Evolutionary conservation across 2,113 vertebrate species (phyloP).

Genomic region (Passer montanus): DNA sequence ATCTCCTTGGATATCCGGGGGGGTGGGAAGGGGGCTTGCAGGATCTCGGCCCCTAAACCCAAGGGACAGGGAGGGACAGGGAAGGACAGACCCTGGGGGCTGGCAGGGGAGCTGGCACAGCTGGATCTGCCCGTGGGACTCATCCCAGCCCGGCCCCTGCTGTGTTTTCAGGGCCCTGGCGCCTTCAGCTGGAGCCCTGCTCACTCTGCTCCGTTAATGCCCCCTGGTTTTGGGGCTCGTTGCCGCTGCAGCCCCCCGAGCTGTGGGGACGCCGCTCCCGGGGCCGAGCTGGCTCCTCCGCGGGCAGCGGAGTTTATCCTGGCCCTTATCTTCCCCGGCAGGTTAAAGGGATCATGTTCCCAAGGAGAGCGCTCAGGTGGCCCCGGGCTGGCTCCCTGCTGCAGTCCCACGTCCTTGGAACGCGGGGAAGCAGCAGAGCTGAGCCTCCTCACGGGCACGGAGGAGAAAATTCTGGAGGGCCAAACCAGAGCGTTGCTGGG

Average conservation of each 20-base stretch:
- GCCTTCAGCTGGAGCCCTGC: background rate
- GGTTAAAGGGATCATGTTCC: background rate
- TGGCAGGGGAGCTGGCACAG: background rate
- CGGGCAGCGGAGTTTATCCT: background rate
- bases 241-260: background rate
- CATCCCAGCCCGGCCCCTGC: background rate
- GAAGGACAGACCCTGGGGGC: background rate
- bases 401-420: background rate
- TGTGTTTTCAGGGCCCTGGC: background rate
- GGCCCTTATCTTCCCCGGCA: background rate
- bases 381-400: background rate
- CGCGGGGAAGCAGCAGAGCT: background rate
- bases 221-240: background rate
- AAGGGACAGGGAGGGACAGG: background rate
- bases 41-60: background rate
- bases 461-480: background rate
- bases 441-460: background rate
- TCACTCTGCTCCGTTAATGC: rapidly evolving
- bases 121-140: rapidly evolving
- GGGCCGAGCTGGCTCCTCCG: background rate
- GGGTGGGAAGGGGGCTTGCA: background rate
- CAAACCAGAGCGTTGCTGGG: background rate
- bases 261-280: rapidly evolving
- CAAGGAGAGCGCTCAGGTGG: background rate
- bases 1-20: background rate